These are phyloP conservation scores for Achroia grisella DNA, from an alignment of 1,140 invertebrate species.

Conservation along the genomic window DNA sequence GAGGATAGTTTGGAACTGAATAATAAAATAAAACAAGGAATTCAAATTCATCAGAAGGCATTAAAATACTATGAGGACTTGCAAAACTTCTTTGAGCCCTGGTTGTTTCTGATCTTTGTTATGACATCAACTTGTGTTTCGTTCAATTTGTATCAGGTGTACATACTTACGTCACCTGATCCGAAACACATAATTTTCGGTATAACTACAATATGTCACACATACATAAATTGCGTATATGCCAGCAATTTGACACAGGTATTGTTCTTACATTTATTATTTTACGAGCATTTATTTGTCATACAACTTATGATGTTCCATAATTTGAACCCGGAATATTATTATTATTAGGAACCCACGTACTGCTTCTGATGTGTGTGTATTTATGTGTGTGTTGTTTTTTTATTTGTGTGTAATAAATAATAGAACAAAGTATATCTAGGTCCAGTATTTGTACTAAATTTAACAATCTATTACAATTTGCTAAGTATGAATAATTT, in stretches of 20 bases:
- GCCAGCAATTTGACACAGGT: background rate
- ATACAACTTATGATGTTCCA: too few relatives aligned
- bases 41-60: background rate
- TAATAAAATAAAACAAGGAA: background rate
- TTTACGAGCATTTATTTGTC: too few relatives aligned
- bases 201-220: background rate
- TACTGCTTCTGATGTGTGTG: too few relatives aligned
- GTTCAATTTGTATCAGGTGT: background rate
- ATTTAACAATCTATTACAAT: too few relatives aligned
- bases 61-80: background rate
- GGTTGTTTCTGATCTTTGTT: background rate
- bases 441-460: too few relatives aligned
- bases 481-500: too few relatives aligned
- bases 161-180: background rate
- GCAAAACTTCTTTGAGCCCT: background rate
- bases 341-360: too few relatives aligned
- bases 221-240: background rate
- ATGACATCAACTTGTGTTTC: conserved; percentile 1
- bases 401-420: too few relatives aligned
- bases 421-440: too few relatives aligned
- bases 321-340: too few relatives aligned
- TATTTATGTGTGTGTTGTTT: too few relatives aligned
- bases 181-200: background rate
- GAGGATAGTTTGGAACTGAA: background rate
- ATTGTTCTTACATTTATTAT: background rate